Evolutionary conservation across 2,888 invertebrate genomes (phyloP), one percentile per base, ranked within the genome.

Genomic region (Hirudinaria manillensis): DNA sequence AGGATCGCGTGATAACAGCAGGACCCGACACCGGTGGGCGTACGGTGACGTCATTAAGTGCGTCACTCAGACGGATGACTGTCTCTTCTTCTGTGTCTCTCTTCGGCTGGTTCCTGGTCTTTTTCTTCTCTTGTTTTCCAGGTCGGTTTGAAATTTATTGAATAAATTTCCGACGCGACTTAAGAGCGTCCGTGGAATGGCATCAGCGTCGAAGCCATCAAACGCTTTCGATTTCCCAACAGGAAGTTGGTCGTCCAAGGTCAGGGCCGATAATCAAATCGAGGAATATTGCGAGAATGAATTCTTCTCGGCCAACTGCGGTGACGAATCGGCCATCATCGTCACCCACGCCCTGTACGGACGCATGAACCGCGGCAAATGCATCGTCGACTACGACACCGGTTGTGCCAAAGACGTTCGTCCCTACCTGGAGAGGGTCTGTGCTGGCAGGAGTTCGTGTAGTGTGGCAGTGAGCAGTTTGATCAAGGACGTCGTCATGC

Each of bases 291-390:
- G 73, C 65, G 73, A 73, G 29, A 73, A 73, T 27, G 73, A 73
- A 29, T n/a, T 56, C 10, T 73, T 73, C 55, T 24, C 36, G 45
- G 73, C 73, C 0, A 36, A 61, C 16, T 73, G 73, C 36, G 36
- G 36, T 10, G 36, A 32, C 19, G 24, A 65, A 51, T 32, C 55
- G 19, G 73, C 65, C 65, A 55, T 73, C 65, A 29, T 56, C 61
- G 61, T 73, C 73, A 73, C 73, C 3, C 73, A 73, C 73, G 73
- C 61, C 38, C 38, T 73, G 29, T 73, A 73, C 73, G 73, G 73
- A 36, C 27, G 73, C 21, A 73, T 73, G 73, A 73, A 36, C 38
- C 34, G 27, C 13, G 73, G 73, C 61, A 73, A 38, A 38, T 73
- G 73, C 55, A 56, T 73, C n/a, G n/a, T n/a, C n/a, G 36, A 68